A percentile compares a stretch with the other conserved stretches of the same genome.
Conservation (phyloP, 2,113 vertebrate species). For the cattle (Bos taurus) region DNA sequence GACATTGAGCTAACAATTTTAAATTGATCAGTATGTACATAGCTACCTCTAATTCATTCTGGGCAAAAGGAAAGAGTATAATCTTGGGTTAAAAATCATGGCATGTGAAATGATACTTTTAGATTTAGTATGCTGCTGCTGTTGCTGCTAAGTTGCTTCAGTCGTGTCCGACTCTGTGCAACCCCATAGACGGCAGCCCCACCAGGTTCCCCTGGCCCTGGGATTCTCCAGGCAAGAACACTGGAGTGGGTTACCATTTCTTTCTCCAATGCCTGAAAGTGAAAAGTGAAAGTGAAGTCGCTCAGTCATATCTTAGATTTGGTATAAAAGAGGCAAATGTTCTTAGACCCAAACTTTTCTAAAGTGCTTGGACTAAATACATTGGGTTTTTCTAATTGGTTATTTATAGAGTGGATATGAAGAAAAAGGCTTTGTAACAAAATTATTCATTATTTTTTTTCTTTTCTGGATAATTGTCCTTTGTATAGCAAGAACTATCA, state of each 20-base stretch:
- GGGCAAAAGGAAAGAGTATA: not conserved
- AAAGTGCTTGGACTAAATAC: not conserved
- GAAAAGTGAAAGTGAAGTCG: not conserved
- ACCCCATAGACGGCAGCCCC: not conserved
- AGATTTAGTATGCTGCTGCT: not conserved
- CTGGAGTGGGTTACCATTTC: not conserved
- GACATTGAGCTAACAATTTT: not conserved
- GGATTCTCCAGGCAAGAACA: not conserved
- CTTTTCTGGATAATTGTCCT: not conserved
- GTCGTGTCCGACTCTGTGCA: not conserved
- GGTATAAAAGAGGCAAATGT: not conserved
- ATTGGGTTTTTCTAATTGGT: not conserved
- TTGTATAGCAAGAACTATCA: not conserved
- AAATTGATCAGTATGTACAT: not conserved
- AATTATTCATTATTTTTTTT: not conserved
- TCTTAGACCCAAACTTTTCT: not conserved
- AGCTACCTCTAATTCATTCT: not conserved
- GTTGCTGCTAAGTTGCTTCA: not conserved
- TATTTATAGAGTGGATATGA: not conserved
- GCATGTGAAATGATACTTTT: not conserved
- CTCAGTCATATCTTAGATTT: not conserved
- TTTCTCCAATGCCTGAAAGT: not conserved
- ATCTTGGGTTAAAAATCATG: not conserved
- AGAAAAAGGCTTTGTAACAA: not conserved
- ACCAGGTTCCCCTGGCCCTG: not conserved